Evolutionary conservation across 2,113 vertebrate genomes (phyloP).

Genomic region (Ageneiosus marmoratus): DNA sequence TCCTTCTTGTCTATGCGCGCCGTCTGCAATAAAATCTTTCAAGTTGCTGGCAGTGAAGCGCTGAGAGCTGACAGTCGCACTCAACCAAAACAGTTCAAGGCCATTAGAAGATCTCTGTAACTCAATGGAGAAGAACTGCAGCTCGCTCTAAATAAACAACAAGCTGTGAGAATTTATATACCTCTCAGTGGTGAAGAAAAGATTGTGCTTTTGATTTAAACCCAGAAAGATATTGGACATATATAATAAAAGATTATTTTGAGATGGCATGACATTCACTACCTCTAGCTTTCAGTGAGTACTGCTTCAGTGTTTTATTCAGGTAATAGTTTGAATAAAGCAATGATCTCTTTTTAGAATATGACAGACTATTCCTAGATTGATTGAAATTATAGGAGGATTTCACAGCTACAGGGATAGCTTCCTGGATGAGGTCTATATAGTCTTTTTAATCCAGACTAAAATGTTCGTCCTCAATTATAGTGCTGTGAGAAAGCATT

Average conservation of each 20-base stretch:
- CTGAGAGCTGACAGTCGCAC: constrained; percentile 35
- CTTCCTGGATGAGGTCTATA: not conserved
- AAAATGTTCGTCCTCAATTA: not conserved
- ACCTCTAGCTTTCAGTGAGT: not conserved
- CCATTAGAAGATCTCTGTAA: constrained; percentile 45
- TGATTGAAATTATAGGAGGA: not conserved
- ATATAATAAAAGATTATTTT: not conserved
- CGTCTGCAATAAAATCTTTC: constrained; percentile 32
- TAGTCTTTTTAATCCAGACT: not conserved
- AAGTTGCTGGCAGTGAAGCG: constrained; percentile 36
- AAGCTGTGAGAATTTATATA: not conserved
- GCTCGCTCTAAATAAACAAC: constrained; percentile 22
- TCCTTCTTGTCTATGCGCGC: constrained; percentile 21
- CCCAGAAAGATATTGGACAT: not conserved
- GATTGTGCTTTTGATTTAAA: not conserved
- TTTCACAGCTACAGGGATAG: not conserved
- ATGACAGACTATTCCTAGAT: not conserved
- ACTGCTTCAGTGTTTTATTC: not conserved
- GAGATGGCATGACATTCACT: not conserved
- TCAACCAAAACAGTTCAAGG: constrained; percentile 46
- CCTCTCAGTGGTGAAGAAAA: constrained; percentile 4
- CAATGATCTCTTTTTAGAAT: not conserved
- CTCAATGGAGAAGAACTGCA: constrained; percentile 14
- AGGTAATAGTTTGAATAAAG: not conserved
- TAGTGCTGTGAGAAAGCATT: too few species aligned